Conservation (phyloP, 23 tunicate species). For the Diplosoma virens region DNA sequence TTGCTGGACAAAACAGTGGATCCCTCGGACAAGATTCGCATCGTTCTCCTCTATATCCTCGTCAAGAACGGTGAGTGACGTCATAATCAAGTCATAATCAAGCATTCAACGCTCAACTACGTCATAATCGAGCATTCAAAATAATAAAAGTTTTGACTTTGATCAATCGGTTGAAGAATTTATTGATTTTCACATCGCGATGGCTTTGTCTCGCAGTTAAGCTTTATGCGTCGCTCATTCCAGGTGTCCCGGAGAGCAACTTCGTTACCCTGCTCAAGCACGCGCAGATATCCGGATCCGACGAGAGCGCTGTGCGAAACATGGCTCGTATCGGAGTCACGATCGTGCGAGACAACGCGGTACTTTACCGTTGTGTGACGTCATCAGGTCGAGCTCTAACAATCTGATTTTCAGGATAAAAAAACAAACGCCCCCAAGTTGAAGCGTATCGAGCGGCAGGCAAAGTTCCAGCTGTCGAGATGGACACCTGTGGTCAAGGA, state of each 20-base stretch:
- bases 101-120: too few relatives aligned
- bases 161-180: too few relatives aligned
- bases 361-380: too few relatives aligned
- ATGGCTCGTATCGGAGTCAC: constrained; percentile 58
- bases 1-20: constrained; percentile 65
- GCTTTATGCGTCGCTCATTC: neutral
- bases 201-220: too few relatives aligned
- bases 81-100: too few relatives aligned
- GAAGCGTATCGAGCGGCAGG: constrained; percentile 79
- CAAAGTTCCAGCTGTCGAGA: constrained; percentile 86
- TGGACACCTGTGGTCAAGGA: constrained; percentile 92
- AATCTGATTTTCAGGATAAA: neutral
- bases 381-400: too few relatives aligned
- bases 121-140: too few relatives aligned
- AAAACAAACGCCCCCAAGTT: constrained; percentile 50
- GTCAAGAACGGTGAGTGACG: constrained; percentile 80
- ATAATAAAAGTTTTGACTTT: too few relatives aligned
- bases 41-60: constrained; percentile 84
- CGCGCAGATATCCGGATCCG: constrained; percentile 54
- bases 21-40: constrained; percentile 69
- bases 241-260: constrained; percentile 87
- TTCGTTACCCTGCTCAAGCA: constrained; percentile 73
- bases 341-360: constrained; percentile 53
- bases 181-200: too few relatives aligned
- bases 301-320: constrained; percentile 76